Evolutionary conservation across 2,888 invertebrate species (phyloP).

Genomic region (Bimastos eiseni): DNA sequence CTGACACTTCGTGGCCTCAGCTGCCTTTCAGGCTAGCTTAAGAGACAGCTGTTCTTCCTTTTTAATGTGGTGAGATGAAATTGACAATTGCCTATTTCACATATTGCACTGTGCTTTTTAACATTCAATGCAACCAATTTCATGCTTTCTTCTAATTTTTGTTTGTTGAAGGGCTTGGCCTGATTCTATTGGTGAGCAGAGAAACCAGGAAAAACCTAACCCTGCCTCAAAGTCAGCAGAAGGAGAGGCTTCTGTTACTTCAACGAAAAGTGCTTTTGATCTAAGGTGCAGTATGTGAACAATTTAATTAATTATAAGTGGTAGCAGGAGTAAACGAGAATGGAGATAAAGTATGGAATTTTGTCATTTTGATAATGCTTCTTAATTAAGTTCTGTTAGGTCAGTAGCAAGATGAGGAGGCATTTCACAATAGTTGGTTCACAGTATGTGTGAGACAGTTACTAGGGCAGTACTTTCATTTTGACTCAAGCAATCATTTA

Average conservation of each 20-base stretch:
- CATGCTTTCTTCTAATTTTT: neutral
- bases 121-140: too few species aligned
- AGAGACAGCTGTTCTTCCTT: too few species aligned
- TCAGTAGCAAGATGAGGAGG: neutral
- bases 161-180: neutral
- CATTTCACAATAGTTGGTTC: neutral
- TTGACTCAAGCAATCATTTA: neutral
- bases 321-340: neutral
- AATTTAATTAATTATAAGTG: too few species aligned
- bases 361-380: neutral
- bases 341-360: neutral
- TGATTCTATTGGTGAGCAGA: neutral
- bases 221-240: neutral
- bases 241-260: neutral
- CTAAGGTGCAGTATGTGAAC: neutral
- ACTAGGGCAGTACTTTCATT: neutral
- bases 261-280: conserved; percentile 21
- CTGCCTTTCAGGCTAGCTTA: too few species aligned
- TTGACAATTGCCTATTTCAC: too few species aligned
- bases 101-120: too few species aligned
- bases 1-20: too few species aligned
- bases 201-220: neutral
- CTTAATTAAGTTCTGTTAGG: neutral
- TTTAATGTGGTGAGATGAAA: too few species aligned
- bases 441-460: neutral